phyloP scores from a whole-genome alignment of 2,888 invertebrate genomes.

The Melieria omissa region DNA sequence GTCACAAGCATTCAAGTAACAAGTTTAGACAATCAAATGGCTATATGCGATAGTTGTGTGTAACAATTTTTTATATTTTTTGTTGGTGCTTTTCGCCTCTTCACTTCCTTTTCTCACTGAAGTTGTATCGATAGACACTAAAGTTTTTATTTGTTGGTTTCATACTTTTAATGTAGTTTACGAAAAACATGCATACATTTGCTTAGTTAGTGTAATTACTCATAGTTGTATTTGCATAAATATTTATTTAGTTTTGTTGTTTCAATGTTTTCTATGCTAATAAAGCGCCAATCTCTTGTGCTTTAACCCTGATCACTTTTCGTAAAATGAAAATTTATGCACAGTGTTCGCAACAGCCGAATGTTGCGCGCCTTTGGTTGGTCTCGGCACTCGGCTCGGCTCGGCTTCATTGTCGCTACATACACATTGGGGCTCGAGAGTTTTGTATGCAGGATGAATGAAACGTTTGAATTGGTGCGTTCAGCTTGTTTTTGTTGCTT shows the following conservation, averaged over 20 bases:
- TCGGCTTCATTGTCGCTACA: constrained; percentile 31
- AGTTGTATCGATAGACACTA: too few relatives aligned
- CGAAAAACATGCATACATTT: constrained; percentile 24
- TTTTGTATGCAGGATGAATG: constrained; percentile 38
- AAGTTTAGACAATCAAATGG: constrained; percentile 10
- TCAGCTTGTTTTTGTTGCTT: not conserved
- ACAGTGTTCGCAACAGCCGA: not conserved
- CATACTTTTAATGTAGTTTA: not conserved
- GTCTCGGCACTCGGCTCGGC: not conserved
- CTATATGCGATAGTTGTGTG: too few relatives aligned
- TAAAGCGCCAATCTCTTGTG: not conserved
- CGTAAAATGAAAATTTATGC: constrained; percentile 35
- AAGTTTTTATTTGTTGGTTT: too few relatives aligned
- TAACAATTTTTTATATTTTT: too few relatives aligned
- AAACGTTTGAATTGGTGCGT: constrained; percentile 11
- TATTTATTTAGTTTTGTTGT: not conserved
- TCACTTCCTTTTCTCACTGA: too few relatives aligned
- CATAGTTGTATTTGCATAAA: not conserved
- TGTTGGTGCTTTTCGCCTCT: too few relatives aligned
- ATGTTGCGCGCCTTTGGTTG: not conserved
- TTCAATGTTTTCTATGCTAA: constrained; percentile 2
- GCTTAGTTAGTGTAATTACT: constrained; percentile 38
- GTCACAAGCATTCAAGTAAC: constrained; percentile 3
- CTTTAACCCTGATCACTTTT: not conserved
- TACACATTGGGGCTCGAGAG: constrained; percentile 44